These are phyloP conservation scores for Spea hammondii DNA, from an alignment of 2,797 vertebrate species.

Conservation along the genomic window DNA sequence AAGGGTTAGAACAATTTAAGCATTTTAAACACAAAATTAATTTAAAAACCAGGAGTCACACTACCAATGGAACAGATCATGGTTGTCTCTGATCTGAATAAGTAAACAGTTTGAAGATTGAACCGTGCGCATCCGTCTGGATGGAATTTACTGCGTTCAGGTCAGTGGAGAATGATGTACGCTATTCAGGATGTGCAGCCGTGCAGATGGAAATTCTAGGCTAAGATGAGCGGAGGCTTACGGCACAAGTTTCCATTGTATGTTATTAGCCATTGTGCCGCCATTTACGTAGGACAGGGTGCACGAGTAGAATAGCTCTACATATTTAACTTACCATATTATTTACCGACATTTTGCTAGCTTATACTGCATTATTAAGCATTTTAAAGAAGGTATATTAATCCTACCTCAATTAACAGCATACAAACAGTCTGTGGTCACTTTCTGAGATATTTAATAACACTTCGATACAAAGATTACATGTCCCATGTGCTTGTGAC, in stretches of 20 bases:
- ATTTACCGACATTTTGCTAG: too few species aligned
- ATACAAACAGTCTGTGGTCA: too few species aligned
- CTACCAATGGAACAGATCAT: background rate
- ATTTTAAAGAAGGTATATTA: too few species aligned
- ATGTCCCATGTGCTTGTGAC: too few species aligned
- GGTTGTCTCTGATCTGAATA: background rate
- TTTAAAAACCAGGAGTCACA: too few species aligned
- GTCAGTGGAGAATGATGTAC: background rate
- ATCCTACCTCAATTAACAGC: too few species aligned
- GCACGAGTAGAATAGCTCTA: background rate
- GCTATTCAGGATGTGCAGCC: constrained; percentile 34
- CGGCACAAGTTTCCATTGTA: background rate
- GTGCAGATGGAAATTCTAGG: constrained; percentile 8
- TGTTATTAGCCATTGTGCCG: background rate
- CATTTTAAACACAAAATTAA: too few species aligned
- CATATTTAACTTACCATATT: background rate
- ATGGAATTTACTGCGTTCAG: background rate
- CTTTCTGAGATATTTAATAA: too few species aligned
- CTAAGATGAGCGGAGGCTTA: constrained; percentile 11
- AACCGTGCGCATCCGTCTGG: background rate
- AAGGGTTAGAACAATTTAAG: too few species aligned
- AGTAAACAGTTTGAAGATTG: background rate
- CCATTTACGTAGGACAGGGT: background rate
- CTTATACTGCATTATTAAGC: too few species aligned
- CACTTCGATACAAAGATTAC: too few species aligned